Base-by-base conservation (phyloP, 2,888 invertebrate genomes). In the Malthinus flaveolus region DNA sequence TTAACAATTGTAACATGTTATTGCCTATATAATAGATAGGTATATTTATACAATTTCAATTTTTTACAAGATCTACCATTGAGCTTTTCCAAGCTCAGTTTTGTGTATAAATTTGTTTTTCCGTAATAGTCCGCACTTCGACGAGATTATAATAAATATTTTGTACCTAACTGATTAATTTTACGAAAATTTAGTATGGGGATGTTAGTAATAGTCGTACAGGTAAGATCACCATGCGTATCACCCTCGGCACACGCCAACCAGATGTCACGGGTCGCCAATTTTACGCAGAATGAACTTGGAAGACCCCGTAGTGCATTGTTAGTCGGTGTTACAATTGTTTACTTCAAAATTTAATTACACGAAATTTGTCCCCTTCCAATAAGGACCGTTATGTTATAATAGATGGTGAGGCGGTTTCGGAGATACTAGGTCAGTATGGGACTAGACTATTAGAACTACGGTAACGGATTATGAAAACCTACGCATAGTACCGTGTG, bases 201-300 rank as follows among this genome's bases (percentile, higher is more conserved):
- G 53, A 61, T 34, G 56, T 56, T 49, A 49, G 51, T 47, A 49
- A 46, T 32, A 23, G 54, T 55, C 50, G 49, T 37, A 58, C 59
- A 60, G 53, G 60, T 56, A 59, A 59, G 50, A 54, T 53, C 65
- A 63, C 52, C 37, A 57, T 60, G 61, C 65, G 63, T 63, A 62
- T 61, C 65, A 62, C 63, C 63, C 65, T 59, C 33, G 49, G 64
- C 66, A 64, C 66, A 66, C 68, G 68, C 66, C 66, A 59, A 60
- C 68, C 68, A 68, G 67, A 66, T 65, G 66, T 60, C 68, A 66
- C 65, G 66, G 61, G 66, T 66, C 62, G 68, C 68, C 68, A 68
- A 68, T 68, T 68, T 68, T 66, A 66, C 66, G 68, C 65, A 60
- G 63, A 61, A 60, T 64, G 66, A 63, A 44, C 56, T 56, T 46